Evolutionary conservation across 2,113 vertebrate genomes (phyloP), one percentile per base, ranked within the genome.

Genomic region (Muscicapa adusta): DNA sequence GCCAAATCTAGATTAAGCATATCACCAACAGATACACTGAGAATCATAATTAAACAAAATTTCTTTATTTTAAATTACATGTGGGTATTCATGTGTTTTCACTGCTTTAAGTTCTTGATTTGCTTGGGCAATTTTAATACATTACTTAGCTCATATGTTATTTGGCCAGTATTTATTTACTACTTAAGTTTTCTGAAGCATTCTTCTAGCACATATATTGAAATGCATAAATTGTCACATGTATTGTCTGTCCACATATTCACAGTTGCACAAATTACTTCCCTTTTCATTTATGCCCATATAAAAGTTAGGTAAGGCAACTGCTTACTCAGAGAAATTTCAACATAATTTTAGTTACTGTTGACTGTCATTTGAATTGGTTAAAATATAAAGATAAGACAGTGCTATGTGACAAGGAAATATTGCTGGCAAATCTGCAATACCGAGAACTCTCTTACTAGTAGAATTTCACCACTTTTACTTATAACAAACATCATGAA

Each of bases 291-390:
- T 77, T 92, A 80, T 34, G 79, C 26, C 79, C 66, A 42, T 67
- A 72, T 45, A 84, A 63, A 94, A 88, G 72, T 88, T 94, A 96
- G 89, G 65, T 88, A 88, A 91, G 76, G 82, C 82, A 94, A 96
- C 57, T 5, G 53, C 88, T 96, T 91, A 88, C 67, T 94, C 58
- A 84, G 68, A 93, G 40, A 88, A 88, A 90, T 80, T 84, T 94
- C 53, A 71, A 83, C n/a, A 8, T 94, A 73, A 86, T 94, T 93
- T 93, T 90, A 93, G 85, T 76, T 61, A 48, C 65, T 6, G 40
- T 86, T 90, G 72, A 84, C 82, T 92, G 61, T 17, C 85, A 80
- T 88, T 81, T 90, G 33, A 78, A 87, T 75, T 57, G 40, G 48
- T 77, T 66, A 85, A 96, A 95, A 93, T 62, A 77, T 11, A 70